These are phyloP conservation scores for Lithosia quadra DNA, from an alignment of 2,888 invertebrate species.

Conservation along the genomic window DNA sequence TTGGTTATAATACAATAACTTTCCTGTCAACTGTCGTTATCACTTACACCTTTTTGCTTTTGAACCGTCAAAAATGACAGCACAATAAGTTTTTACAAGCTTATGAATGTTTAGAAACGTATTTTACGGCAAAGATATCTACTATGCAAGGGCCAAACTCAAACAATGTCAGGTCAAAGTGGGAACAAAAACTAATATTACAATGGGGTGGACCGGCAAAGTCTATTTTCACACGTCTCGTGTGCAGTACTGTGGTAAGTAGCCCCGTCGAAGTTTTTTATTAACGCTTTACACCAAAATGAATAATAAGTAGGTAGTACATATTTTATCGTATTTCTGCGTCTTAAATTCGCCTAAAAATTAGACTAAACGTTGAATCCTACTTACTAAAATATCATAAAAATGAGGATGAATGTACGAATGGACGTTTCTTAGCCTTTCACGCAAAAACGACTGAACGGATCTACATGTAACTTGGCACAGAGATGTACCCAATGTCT, in stretches of 20 bases:
- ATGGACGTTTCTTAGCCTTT: too few relatives aligned
- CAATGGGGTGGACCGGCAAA: conserved; percentile 60
- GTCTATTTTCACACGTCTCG: conserved; percentile 65
- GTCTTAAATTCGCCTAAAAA: neutral
- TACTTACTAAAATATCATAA: too few relatives aligned
- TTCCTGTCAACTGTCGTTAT: conserved; percentile 3
- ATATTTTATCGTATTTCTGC: neutral
- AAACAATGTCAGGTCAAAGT: conserved; percentile 54
- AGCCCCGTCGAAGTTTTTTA: conserved; percentile 15
- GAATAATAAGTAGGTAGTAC: neutral
- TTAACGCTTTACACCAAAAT: neutral
- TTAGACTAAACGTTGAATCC: too few relatives aligned
- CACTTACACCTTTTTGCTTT: neutral
- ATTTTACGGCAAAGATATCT: neutral
- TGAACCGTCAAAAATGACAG: neutral
- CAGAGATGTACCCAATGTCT: neutral
- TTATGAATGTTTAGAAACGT: neutral
- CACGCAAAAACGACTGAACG: too few relatives aligned
- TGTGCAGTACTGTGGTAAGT: conserved; percentile 30
- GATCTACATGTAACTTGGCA: neutral
- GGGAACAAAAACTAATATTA: conserved; percentile 64
- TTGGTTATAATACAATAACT: too few relatives aligned
- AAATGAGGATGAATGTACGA: too few relatives aligned
- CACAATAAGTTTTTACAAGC: conserved; percentile 13
- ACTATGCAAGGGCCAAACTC: conserved; percentile 22